Conservation (phyloP, 2,113 vertebrate species). For the Neodon shergylaensis region DNA sequence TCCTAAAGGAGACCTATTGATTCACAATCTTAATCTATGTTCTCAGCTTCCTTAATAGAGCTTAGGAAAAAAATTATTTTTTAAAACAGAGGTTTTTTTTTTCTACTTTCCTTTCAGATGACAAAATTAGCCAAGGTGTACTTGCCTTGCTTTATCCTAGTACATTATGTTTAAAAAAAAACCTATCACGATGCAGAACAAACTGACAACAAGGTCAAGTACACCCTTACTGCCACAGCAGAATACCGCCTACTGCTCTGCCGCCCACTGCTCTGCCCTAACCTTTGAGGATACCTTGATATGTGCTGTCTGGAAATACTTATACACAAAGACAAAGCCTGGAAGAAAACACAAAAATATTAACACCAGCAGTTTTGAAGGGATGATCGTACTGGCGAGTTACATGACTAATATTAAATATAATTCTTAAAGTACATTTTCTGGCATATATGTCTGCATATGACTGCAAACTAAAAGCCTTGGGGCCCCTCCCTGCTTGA, state of each 20-base stretch:
- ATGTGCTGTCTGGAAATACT: constrained; percentile 55
- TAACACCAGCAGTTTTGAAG: constrained; percentile 38
- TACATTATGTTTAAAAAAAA: constrained; percentile 20
- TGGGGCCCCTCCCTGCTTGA: background rate
- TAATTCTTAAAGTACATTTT: constrained; percentile 39
- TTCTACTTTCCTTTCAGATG: constrained; percentile 32
- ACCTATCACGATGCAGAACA: background rate
- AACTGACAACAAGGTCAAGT: constrained; percentile 40
- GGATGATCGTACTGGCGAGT: background rate
- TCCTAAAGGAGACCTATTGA: constrained; percentile 21
- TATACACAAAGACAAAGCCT: constrained; percentile 47
- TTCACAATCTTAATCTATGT: background rate
- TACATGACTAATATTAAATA: constrained; percentile 41
- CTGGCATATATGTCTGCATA: constrained; percentile 25
- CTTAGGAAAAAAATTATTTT: constrained; percentile 3
- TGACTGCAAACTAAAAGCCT: constrained; percentile 37
- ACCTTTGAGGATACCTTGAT: constrained; percentile 54
- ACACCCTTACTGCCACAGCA: constrained; percentile 41
- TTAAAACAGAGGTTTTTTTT: background rate
- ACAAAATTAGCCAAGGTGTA: constrained; percentile 46
- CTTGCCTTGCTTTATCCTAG: constrained; percentile 15
- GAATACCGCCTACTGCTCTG: constrained; percentile 22
- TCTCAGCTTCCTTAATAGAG: constrained; percentile 29
- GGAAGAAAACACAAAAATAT: constrained; percentile 60
- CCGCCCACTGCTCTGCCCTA: constrained; percentile 24